Base-by-base conservation (phyloP, 2,113 vertebrate genomes). In the Trochalopteron elliotii region DNA sequence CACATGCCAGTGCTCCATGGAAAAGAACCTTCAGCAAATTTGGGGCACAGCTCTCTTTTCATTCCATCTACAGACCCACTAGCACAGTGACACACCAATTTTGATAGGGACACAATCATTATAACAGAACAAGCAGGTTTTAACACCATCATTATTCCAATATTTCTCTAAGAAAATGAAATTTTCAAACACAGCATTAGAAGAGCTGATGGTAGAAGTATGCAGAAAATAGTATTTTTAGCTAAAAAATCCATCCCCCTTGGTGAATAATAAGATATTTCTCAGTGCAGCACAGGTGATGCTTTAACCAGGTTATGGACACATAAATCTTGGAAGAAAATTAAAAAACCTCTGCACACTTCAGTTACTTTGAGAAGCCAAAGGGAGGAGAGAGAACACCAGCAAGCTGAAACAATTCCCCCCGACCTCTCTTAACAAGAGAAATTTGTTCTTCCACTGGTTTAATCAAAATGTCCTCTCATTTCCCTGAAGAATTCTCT, bases 401-500 rank as follows among this genome's bases (percentile, higher is more conserved):
- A 77, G 45, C 35, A 52, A 89, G 55, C 39, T 86, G 82, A 88
- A 91, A 90, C 64, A 77, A 70, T 74, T 79, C 24, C n/a, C 50
- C 24, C 8, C 15, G 64, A 59, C 39, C 30, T 80, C 69, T 47
- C 67, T 83, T 86, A 80, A 83, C 16, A 88, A 53, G 53, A 94
- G 37, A 59, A 57, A 86, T 90, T 57, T 89, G 47, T 79, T 91
- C 81, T 86, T 90, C 87, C 60, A 2, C 55, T 68, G 35, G 30
- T 94, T 97, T 94, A 96, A 90, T 94, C 90, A 97, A 94, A 96
- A 92, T 0, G 5, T 83, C 90, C 59, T 60, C n/a, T 80, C 75
- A 79, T 93, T 78, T 94, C 91, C 87, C 95, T 76, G 55, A 83
- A 89, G 90, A 91, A 52, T 78, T 71, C n/a, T 18, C 63, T 76